These are phyloP conservation scores for Sinelater perroti DNA, from an alignment of 2,888 invertebrate species.

Conservation along the genomic window DNA sequence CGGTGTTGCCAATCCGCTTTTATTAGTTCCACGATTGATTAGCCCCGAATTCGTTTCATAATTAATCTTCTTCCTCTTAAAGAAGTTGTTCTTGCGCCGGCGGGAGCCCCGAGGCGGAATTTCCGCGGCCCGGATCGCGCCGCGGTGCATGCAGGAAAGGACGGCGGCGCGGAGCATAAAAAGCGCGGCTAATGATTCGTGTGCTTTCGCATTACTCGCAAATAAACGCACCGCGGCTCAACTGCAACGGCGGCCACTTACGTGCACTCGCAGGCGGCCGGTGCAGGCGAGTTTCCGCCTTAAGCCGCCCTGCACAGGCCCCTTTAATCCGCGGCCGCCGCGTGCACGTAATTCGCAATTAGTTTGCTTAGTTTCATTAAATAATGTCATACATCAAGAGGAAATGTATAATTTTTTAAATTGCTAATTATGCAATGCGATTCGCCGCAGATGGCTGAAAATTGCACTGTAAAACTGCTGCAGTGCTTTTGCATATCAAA, in stretches of 20 bases:
- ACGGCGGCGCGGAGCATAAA: constrained; percentile 29
- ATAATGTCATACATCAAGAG: constrained; percentile 49
- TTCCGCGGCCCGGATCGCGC: not conserved
- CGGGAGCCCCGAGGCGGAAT: not conserved
- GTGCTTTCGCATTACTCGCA: constrained; percentile 19
- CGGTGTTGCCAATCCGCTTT: constrained; percentile 48
- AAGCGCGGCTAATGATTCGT: constrained; percentile 34
- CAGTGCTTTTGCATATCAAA: constrained; percentile 24
- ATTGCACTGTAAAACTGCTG: constrained; percentile 18
- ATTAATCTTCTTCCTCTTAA: constrained; percentile 50
- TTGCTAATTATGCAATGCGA: constrained; percentile 44
- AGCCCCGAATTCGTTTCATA: constrained; percentile 54
- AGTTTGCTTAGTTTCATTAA: constrained; percentile 47
- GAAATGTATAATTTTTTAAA: constrained; percentile 52
- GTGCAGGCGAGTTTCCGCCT: constrained; percentile 18
- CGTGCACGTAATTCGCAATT: constrained; percentile 44
- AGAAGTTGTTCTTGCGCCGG: constrained; percentile 16
- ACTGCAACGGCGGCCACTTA: constrained; percentile 22
- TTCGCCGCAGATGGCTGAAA: constrained; percentile 23
- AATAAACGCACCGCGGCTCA: constrained; percentile 25
- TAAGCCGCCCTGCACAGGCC: constrained; percentile 20
- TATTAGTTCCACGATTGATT: constrained; percentile 54
- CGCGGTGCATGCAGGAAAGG: constrained; percentile 30
- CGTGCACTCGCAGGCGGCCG: not conserved
- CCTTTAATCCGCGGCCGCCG: constrained; percentile 32